Percentiles rank a stretch among this genome's conserved stretches.
Conservation (phyloP, 2,113 vertebrate species). For the Centrocercus urophasianus region DNA sequence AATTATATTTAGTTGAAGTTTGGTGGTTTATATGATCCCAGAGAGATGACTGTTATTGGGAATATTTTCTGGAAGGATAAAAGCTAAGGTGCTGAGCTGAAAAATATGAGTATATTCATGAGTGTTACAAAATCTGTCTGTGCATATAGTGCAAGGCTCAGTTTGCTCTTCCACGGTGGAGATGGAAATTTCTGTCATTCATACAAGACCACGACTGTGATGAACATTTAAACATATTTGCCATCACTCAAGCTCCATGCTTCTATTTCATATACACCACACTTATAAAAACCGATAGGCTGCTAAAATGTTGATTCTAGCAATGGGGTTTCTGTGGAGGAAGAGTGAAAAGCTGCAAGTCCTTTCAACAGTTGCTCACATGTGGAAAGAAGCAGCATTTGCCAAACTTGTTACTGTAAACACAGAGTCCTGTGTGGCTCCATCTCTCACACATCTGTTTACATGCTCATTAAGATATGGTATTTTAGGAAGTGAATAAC, state of each 20-base stretch:
- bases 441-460: neutral
- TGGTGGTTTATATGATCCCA: neutral
- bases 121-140: neutral
- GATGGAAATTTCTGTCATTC: neutral
- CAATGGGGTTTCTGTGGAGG: neutral
- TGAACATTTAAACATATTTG: neutral
- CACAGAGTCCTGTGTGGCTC: neutral
- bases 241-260: neutral
- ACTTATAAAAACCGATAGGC: neutral
- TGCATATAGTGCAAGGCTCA: neutral
- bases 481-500: neutral
- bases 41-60: accelerated
- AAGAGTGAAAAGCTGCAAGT: neutral
- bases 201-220: neutral
- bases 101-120: neutral
- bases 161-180: neutral
- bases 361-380: neutral
- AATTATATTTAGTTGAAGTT: neutral
- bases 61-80: neutral
- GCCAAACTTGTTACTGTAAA: neutral
- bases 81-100: neutral
- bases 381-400: neutral
- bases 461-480: accelerated
- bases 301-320: neutral
- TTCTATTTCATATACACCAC: neutral